These are phyloP conservation scores for Drosophila oshimai DNA, from an alignment of 1,140 invertebrate species.

Conservation along the genomic window DNA sequence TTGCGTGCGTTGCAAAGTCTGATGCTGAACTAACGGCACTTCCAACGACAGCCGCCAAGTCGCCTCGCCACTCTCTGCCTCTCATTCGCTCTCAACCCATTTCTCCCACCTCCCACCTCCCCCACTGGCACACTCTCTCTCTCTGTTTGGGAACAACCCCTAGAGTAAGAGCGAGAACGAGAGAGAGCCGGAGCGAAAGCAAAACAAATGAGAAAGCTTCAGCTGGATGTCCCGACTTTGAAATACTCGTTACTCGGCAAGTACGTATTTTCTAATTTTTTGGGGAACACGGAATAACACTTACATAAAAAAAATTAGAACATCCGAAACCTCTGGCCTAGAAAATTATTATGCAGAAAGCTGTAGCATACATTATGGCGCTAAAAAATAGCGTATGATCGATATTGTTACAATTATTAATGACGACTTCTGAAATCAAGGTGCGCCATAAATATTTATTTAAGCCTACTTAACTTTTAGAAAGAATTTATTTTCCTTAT, in stretches of 20 bases:
- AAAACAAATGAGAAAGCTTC: constrained; percentile 9
- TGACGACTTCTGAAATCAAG: too few relatives aligned
- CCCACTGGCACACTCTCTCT: background rate
- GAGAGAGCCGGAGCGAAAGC: background rate
- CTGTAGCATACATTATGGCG: too few relatives aligned
- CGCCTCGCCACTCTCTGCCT: constrained; percentile 17
- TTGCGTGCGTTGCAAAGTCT: constrained; percentile 60
- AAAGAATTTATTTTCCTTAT: too few relatives aligned
- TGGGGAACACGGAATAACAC: too few relatives aligned
- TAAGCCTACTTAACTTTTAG: too few relatives aligned
- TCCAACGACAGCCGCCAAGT: constrained; percentile 53
- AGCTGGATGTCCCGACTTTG: background rate
- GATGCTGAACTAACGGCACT: constrained; percentile 66
- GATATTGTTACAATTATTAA: too few relatives aligned
- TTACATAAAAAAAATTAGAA: too few relatives aligned
- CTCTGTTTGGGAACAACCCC: constrained; percentile 17
- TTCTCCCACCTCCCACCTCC: background rate
- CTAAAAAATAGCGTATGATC: too few relatives aligned
- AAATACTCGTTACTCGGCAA: background rate
- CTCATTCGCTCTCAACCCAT: background rate
- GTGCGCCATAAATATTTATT: too few relatives aligned
- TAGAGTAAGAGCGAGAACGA: background rate
- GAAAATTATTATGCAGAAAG: too few relatives aligned
- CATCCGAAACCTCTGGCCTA: too few relatives aligned
- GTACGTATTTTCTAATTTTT: too few relatives aligned